Conservation (phyloP, 2,113 vertebrate genomes). For the Anhinga rufa region DNA sequence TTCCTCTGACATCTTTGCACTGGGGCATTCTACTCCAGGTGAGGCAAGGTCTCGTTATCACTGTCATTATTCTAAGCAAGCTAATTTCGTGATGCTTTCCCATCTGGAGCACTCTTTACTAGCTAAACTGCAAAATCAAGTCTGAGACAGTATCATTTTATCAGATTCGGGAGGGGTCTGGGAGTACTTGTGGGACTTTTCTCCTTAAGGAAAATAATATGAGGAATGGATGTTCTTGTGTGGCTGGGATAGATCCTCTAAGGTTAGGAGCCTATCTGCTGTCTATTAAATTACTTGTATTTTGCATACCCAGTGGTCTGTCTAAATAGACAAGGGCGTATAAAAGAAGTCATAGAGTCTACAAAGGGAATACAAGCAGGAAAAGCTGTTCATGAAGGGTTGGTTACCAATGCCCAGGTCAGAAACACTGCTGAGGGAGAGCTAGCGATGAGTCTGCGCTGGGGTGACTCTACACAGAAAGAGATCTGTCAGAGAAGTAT, state of each 20-base stretch:
- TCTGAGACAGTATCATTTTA: background rate
- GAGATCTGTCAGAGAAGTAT: background rate
- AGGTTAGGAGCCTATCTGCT: background rate
- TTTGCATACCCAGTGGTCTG: background rate
- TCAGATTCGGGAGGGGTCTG: background rate
- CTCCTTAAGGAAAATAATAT: background rate
- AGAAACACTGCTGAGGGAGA: background rate
- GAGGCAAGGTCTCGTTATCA: background rate
- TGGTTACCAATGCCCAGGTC: background rate
- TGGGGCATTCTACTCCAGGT: background rate
- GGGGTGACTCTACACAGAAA: no score
- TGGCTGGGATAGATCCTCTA: background rate
- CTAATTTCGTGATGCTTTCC: background rate
- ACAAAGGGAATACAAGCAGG: background rate
- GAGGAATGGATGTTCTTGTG: background rate
- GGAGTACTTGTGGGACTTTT: background rate
- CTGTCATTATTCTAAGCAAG: background rate
- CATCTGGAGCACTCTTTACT: background rate
- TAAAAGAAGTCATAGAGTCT: background rate
- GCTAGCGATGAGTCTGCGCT: fast-evolving
- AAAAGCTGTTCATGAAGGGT: background rate
- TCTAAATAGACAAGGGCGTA: background rate
- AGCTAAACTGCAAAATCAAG: background rate
- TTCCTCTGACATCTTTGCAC: background rate
- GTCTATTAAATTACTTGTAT: background rate